These are phyloP conservation scores for Delphinus delphis DNA, from an alignment of 2,113 vertebrate species.

Conservation along the genomic window DNA sequence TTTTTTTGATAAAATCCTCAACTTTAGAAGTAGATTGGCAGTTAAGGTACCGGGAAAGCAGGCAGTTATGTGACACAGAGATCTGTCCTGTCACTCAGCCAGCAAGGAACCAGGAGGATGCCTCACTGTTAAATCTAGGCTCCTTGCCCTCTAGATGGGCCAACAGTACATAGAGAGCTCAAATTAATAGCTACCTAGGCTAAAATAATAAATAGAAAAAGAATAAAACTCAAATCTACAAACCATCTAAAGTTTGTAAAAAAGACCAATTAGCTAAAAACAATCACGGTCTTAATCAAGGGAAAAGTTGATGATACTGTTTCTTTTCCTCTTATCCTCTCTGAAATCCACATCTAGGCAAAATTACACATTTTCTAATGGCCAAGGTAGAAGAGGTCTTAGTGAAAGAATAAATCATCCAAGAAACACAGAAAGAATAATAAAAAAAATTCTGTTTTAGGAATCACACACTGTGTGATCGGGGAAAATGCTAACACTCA, in stretches of 20 bases:
- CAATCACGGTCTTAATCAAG: not conserved
- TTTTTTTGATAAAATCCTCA: not conserved
- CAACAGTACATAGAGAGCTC: not conserved
- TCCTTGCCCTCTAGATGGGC: not conserved
- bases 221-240: not conserved
- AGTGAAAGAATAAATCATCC: not conserved
- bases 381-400: not conserved
- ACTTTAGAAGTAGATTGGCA: not conserved
- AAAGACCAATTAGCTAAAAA: not conserved
- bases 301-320: not conserved
- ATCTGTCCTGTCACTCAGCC: not conserved
- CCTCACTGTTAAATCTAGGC: not conserved
- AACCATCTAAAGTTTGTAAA: not conserved
- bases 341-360: not conserved
- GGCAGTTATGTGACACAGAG: not conserved
- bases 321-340: not conserved
- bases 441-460: not conserved
- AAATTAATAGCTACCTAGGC: not conserved
- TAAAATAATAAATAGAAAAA: not conserved
- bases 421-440: constrained; percentile 16
- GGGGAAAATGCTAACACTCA: not conserved
- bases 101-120: not conserved
- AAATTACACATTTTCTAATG: not conserved
- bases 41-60: not conserved
- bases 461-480: not conserved